Evolutionary conservation across 37 sponge, comb jelly and placozoan genomes (phyloP).

Genomic region (Ephydatia muelleri): DNA sequence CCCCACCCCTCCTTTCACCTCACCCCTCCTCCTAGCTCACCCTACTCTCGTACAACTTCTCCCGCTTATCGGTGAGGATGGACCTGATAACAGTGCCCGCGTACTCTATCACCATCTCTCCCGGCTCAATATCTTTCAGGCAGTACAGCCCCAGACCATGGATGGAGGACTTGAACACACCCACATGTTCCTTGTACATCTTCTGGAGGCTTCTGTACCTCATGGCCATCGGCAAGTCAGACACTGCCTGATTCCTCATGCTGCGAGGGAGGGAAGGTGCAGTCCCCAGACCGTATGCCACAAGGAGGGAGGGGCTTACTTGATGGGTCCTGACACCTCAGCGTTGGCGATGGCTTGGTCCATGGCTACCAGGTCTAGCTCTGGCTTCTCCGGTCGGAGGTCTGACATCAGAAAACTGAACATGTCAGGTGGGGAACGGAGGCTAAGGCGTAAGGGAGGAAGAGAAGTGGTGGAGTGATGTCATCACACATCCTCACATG

Average conservation of each 20-base stretch:
- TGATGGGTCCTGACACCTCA: slow-evolving; percentile 30
- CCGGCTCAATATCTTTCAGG: slow-evolving; percentile 76
- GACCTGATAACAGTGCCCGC: slow-evolving; percentile 92
- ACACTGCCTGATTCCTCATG: slow-evolving; percentile 34
- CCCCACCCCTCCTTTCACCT: not conserved
- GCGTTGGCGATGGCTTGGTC: slow-evolving; percentile 51
- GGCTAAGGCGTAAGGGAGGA: not conserved
- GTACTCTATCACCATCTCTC: slow-evolving; percentile 99
- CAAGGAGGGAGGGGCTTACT: slow-evolving; percentile 21
- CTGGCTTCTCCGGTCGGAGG: slow-evolving; percentile 62
- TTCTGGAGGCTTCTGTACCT: slow-evolving; percentile 77
- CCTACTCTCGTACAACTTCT: slow-evolving; percentile 92
- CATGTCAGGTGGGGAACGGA: slow-evolving; percentile 77
- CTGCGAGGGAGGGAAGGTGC: not conserved
- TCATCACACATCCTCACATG: not conserved
- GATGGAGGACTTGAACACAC: slow-evolving; percentile 80
- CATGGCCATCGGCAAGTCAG: slow-evolving; percentile 93
- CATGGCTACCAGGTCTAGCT: slow-evolving; percentile 41
- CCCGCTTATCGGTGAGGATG: slow-evolving; percentile 88
- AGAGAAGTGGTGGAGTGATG: not conserved
- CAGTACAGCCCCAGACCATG: slow-evolving; percentile 96
- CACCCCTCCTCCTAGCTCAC: slow-evolving; percentile 26
- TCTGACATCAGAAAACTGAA: slow-evolving; percentile 91
- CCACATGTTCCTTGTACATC: slow-evolving; percentile 74
- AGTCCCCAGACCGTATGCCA: not conserved